Conservation (phyloP, 2,888 invertebrate species). For the Nebria brevicollis region DNA sequence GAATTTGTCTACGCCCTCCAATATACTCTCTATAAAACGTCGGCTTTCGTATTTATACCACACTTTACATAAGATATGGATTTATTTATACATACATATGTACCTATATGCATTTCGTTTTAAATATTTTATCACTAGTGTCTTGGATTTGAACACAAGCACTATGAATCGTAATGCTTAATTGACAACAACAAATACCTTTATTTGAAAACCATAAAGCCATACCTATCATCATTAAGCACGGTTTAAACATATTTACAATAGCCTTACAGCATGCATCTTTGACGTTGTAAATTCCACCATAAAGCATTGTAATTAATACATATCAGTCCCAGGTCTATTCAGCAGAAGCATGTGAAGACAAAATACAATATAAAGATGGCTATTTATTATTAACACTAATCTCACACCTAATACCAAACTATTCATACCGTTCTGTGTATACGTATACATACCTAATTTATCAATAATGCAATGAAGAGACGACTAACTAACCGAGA, state of each 20-base stretch:
- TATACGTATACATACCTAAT: conserved; percentile 30
- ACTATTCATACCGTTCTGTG: conserved; percentile 21
- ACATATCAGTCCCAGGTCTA: neutral
- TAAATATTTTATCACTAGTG: too few species aligned
- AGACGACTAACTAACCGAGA: conserved; percentile 51
- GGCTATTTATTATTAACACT: neutral
- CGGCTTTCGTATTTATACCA: neutral
- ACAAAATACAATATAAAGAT: conserved; percentile 4
- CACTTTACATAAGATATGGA: neutral
- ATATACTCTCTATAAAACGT: neutral
- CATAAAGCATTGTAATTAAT: neutral
- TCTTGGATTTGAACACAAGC: too few species aligned
- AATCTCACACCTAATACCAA: conserved; percentile 37
- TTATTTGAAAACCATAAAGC: too few species aligned
- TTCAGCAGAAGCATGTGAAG: conserved; percentile 3
- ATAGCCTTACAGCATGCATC: neutral
- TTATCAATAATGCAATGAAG: conserved; percentile 50
- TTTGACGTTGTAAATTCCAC: neutral
- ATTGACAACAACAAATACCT: too few species aligned
- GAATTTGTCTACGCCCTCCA: neutral
- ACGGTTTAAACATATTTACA: neutral
- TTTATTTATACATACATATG: neutral
- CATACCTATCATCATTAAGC: neutral
- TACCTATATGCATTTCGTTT: too few species aligned
- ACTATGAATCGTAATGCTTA: too few species aligned